Base-by-base conservation (phyloP, 2,797 vertebrate species). In the Gephyroberyx darwinii region DNA sequence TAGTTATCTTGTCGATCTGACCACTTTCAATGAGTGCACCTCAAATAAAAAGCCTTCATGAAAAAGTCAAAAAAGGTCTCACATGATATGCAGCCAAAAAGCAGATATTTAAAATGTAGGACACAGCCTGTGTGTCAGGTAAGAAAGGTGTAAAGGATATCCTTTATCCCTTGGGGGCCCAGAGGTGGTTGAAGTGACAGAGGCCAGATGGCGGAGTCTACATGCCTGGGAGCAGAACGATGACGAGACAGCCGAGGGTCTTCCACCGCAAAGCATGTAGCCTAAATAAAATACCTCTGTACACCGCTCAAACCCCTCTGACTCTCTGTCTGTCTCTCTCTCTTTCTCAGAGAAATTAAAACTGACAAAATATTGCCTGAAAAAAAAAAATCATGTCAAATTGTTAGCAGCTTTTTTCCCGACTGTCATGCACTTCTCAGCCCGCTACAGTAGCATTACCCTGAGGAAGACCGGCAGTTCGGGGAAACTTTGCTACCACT, bases 131-230 rank as follows among this genome's bases (percentile, higher is more conserved):
- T 56, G 65, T 69, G 77, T 79, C 53, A 59, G 63, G 74, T 78
- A 48, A 54, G 41, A 39, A 82, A 73, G 60, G 58, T n/a, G 51
- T 26, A 26, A 4, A 62, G 63, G 74, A 60, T 74, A 20, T 31
- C 17, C 69, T 77, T 74, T 75, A 71, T 73, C 68, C 76, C 62
- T 26, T 61, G 16, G 13, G 79, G 64, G 69, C 78, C 73, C 79
- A 66, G 77, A 76, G 78, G 69, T 83, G 83, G 78, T 35, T 71
- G 63, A 67, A 76, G 78, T 82, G 77, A 80, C 82, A 78, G 68
- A 75, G 78, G 71, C 71, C 83, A 88, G 83, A 86, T 89, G 86
- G 84, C 69, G 76, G 68, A 63, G 76, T 68, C 75, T 74, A 50
- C 66, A 72, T 69, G 68, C 65, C 84, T 64, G 78, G 20, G 82